Percentiles rank a stretch among this genome's conserved stretches.
Conservation (phyloP, 2,113 vertebrate species). For the Apaloderma vittatum region DNA sequence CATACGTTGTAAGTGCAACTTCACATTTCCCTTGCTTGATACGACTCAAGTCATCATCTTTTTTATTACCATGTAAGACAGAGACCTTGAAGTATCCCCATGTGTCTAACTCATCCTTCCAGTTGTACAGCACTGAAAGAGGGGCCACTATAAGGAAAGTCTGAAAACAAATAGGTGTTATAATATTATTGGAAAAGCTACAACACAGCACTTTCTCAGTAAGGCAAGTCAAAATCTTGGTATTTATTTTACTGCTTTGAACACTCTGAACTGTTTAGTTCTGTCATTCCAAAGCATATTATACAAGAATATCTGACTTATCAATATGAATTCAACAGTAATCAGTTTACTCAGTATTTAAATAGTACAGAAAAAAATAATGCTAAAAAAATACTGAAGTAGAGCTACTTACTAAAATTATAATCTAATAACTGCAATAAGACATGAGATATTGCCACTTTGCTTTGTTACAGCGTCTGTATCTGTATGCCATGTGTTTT, state of each 20-base stretch:
- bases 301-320: neutral
- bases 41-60: slow-evolving; percentile 88
- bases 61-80: slow-evolving; percentile 90
- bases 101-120: slow-evolving; percentile 95
- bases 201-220: neutral
- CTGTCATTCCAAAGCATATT: neutral
- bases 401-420: neutral
- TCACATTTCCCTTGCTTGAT: slow-evolving; percentile 90
- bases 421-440: neutral
- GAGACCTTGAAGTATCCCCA: slow-evolving; percentile 93
- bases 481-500: neutral
- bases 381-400: neutral
- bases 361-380: neutral
- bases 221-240: neutral
- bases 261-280: neutral
- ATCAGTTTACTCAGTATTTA: neutral
- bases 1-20: slow-evolving; percentile 93
- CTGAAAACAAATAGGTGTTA: slow-evolving; percentile 70
- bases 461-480: neutral
- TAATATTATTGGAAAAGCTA: neutral
- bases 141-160: slow-evolving; percentile 94
- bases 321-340: neutral
- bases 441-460: neutral
- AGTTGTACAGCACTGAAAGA: slow-evolving; percentile 95
- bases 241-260: neutral